Evolutionary conservation across 1,140 invertebrate genomes (phyloP).

Genomic region (Bombus confusus): DNA sequence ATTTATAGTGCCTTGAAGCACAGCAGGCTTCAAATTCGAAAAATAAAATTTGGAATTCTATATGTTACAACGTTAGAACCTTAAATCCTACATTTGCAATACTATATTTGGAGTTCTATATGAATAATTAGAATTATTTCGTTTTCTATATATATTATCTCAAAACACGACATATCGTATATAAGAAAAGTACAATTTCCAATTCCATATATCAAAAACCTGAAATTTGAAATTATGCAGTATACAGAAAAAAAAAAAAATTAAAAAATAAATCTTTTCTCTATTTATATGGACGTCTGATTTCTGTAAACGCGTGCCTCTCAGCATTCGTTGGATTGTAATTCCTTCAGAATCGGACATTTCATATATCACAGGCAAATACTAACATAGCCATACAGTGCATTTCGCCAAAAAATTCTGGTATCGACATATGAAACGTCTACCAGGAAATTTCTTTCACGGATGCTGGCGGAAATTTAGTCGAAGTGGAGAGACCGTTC

Average conservation of each 20-base stretch:
- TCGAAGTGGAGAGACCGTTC: background rate
- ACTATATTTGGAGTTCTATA: too few relatives aligned
- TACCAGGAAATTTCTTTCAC: constrained; percentile 4
- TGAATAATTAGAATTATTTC: too few relatives aligned
- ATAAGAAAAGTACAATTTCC: background rate
- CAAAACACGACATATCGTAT: too few relatives aligned
- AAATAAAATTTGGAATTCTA: background rate
- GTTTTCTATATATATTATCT: too few relatives aligned
- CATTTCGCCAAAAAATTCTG: background rate
- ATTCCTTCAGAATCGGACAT: background rate
- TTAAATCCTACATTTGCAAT: too few relatives aligned
- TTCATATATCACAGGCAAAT: background rate
- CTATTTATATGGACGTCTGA: background rate
- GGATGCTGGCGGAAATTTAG: constrained; percentile 35
- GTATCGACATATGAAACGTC: background rate
- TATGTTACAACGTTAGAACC: background rate
- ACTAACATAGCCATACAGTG: background rate
- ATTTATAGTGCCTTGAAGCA: background rate
- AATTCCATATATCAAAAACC: background rate
- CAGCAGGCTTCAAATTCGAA: background rate
- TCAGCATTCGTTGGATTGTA: background rate
- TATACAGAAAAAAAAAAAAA: background rate
- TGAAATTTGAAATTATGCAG: background rate
- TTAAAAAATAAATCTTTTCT: background rate
- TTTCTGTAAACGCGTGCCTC: background rate